Percentiles rank a stretch among this genome's conserved stretches.
Conservation (phyloP, 2,797 vertebrate genomes). For the Monodelphis domestica region DNA sequence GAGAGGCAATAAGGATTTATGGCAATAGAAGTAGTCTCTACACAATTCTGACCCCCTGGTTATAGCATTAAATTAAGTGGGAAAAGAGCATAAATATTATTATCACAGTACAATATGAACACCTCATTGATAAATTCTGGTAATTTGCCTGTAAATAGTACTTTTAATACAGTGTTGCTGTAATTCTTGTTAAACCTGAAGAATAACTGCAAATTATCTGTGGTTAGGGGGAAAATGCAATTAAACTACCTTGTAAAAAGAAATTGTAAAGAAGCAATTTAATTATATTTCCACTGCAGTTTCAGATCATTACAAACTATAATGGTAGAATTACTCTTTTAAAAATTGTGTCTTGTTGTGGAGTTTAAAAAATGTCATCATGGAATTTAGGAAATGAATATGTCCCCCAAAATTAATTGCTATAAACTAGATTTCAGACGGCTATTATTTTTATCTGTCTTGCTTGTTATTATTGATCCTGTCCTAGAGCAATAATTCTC, state of each 20-base stretch:
- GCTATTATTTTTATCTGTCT: conserved; percentile 51
- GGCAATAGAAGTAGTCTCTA: background rate
- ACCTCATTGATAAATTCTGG: conserved; percentile 44
- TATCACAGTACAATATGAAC: conserved; percentile 21
- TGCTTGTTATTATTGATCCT: conserved; percentile 48
- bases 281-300: conserved; percentile 56
- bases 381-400: conserved; percentile 35
- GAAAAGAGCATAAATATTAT: background rate
- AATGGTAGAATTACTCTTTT: conserved; percentile 40
- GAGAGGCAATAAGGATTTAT: background rate
- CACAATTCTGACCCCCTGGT: background rate
- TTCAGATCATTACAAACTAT: conserved; percentile 53
- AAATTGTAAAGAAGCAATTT: conserved; percentile 46
- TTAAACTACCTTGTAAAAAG: conserved; percentile 58
- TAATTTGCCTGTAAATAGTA: conserved; percentile 32
- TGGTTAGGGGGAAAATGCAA: conserved; percentile 48
- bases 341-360: conserved; percentile 29
- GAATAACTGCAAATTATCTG: conserved; percentile 55
- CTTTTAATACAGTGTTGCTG: conserved; percentile 19
- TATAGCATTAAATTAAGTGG: background rate
- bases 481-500: conserved; percentile 6
- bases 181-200: conserved; percentile 50
- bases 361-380: background rate
- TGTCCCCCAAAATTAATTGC: conserved; percentile 56
- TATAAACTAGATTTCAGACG: conserved; percentile 51